Percentiles rank a stretch among this genome's conserved stretches.
These are phyloP conservation scores for Catalaphyllia jardinei DNA, from an alignment of 64 coral and sea anemone genomes.

Conservation along the genomic window DNA sequence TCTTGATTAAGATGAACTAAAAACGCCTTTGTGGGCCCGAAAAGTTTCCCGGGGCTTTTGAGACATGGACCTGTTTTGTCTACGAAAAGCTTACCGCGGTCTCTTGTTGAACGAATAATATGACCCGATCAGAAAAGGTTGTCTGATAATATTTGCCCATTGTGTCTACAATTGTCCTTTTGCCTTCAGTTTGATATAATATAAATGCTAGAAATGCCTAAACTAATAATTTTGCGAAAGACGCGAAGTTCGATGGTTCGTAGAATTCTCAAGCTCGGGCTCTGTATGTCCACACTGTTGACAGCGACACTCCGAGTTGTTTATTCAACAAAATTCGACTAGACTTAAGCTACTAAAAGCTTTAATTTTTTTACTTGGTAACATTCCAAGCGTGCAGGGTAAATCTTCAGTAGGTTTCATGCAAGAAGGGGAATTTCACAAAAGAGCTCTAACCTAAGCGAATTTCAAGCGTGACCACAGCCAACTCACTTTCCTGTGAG, in stretches of 20 bases:
- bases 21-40: too few relatives aligned
- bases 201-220: neutral
- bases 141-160: constrained; percentile 12
- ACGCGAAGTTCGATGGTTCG: neutral
- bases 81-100: neutral
- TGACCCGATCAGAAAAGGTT: neutral
- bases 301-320: neutral
- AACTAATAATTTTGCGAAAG: neutral
- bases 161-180: neutral
- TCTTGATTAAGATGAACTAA: too few relatives aligned
- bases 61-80: neutral
- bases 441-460: neutral
- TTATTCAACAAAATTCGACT: neutral
- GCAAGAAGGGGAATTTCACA: neutral
- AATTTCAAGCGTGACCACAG: too few relatives aligned
- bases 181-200: neutral
- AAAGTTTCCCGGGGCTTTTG: too few relatives aligned
- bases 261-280: neutral
- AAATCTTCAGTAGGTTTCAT: neutral
- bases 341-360: neutral
- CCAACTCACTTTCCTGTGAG: too few relatives aligned
- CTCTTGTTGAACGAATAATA: neutral
- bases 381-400: neutral
- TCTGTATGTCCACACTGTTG: neutral
- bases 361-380: neutral